phyloP scores from a whole-genome alignment of 2,888 invertebrate species.

The Muschampia staudingeri region DNA sequence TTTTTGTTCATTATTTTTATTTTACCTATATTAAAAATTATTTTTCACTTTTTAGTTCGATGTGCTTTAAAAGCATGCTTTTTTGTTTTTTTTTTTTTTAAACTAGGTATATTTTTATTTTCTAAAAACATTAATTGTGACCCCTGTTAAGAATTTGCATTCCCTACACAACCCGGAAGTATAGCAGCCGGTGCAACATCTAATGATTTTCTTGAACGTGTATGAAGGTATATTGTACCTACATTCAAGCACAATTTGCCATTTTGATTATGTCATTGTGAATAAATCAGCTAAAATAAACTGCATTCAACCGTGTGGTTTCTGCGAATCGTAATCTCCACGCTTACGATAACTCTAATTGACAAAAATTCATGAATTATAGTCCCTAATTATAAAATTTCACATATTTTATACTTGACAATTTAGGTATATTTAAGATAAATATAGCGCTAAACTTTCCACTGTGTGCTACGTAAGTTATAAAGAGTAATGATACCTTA shows the following conservation, averaged over 20 bases:
- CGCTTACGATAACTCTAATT: not conserved
- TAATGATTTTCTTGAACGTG: not conserved
- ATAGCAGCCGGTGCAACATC: not conserved
- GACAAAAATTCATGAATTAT: not conserved
- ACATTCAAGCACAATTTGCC: not conserved
- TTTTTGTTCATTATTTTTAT: too few relatives aligned
- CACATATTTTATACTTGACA: too few relatives aligned
- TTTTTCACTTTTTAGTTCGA: too few relatives aligned
- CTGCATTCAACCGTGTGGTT: not conserved
- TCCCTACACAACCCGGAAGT: not conserved
- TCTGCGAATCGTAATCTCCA: not conserved
- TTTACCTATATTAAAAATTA: too few relatives aligned
- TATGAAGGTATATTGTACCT: not conserved
- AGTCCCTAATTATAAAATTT: not conserved
- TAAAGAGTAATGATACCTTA: too few relatives aligned
- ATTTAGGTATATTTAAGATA: too few relatives aligned
- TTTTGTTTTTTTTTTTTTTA: too few relatives aligned
- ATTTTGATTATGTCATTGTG: not conserved
- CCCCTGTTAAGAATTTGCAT: slow-evolving; percentile 22
- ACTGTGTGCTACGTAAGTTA: too few relatives aligned
- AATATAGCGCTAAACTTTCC: too few relatives aligned
- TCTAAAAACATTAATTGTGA: too few relatives aligned
- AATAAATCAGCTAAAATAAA: not conserved
- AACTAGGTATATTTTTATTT: too few relatives aligned
- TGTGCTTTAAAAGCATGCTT: too few relatives aligned